These are phyloP conservation scores for Branchipolynoe longqiensis DNA, from an alignment of 2,888 invertebrate genomes.

Conservation along the genomic window DNA sequence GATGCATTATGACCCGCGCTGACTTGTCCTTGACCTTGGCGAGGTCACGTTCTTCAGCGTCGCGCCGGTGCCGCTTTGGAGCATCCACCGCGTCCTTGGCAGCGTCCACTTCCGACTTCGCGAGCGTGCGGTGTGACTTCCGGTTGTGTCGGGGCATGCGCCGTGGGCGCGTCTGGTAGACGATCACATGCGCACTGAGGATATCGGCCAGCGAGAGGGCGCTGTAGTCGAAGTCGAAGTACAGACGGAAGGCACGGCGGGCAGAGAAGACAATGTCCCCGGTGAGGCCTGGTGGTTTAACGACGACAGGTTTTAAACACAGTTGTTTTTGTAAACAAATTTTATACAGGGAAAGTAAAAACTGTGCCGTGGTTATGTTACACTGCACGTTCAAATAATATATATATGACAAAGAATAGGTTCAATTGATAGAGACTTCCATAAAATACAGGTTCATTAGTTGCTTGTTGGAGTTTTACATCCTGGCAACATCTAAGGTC, in stretches of 20 bases:
- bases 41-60: background rate
- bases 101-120: background rate
- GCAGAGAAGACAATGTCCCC: conserved; percentile 60
- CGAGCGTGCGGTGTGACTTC: conserved; percentile 4
- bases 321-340: too few species aligned
- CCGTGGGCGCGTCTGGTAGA: conserved; percentile 46
- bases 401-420: background rate
- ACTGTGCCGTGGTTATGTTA: too few species aligned
- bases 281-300: too few species aligned
- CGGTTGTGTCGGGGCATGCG: conserved; percentile 6
- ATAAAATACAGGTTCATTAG: too few species aligned
- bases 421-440: background rate
- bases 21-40: background rate
- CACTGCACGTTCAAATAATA: background rate
- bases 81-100: background rate
- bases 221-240: conserved; percentile 57
- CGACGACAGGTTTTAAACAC: too few species aligned
- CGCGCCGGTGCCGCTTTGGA: background rate
- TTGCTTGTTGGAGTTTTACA: too few species aligned
- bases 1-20: conserved; percentile 49
- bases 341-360: too few species aligned
- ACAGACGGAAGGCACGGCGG: conserved; percentile 25
- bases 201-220: background rate
- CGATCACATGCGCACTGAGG: conserved; percentile 9
- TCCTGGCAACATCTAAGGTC: too few species aligned